Evolutionary conservation across 2,888 invertebrate genomes (phyloP).

Genomic region (Agrochola litura): DNA sequence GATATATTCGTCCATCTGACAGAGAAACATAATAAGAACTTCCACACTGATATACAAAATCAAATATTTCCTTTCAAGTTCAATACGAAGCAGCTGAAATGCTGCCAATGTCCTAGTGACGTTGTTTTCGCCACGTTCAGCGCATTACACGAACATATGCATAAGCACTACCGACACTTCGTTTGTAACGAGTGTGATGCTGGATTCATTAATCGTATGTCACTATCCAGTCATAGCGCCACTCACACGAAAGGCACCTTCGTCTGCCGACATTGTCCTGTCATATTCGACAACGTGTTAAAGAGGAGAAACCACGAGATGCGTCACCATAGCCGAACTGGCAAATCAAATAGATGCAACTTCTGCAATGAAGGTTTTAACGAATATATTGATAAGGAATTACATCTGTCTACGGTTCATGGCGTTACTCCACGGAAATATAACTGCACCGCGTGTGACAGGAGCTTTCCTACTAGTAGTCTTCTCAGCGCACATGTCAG

Average conservation of each 20-base stretch:
- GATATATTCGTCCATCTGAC: constrained; percentile 53
- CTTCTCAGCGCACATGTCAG: constrained; percentile 42
- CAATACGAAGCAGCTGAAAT: constrained; percentile 47
- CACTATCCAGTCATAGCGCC: constrained; percentile 69
- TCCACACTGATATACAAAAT: constrained; percentile 65
- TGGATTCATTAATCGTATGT: constrained; percentile 74
- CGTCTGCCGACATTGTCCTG: constrained; percentile 77
- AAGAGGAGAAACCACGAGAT: constrained; percentile 82
- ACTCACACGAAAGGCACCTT: constrained; percentile 74
- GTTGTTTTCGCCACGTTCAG: constrained; percentile 62
- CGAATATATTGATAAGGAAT: constrained; percentile 63
- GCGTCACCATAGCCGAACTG: constrained; percentile 70
- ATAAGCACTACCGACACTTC: constrained; percentile 78
- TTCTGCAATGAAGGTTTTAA: constrained; percentile 72
- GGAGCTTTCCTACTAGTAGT: constrained; percentile 34
- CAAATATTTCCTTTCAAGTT: constrained; percentile 68
- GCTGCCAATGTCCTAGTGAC: constrained; percentile 52
- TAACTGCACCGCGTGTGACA: constrained; percentile 52
- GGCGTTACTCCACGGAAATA: constrained; percentile 25
- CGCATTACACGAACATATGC: constrained; percentile 73
- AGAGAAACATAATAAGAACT: constrained; percentile 47
- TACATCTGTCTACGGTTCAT: constrained; percentile 65
- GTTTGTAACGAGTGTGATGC: constrained; percentile 76
- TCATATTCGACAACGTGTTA: constrained; percentile 81
- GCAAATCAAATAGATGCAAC: constrained; percentile 65